Base-by-base conservation (phyloP, 2,888 invertebrate species). In the Standfussiana lucernea region DNA sequence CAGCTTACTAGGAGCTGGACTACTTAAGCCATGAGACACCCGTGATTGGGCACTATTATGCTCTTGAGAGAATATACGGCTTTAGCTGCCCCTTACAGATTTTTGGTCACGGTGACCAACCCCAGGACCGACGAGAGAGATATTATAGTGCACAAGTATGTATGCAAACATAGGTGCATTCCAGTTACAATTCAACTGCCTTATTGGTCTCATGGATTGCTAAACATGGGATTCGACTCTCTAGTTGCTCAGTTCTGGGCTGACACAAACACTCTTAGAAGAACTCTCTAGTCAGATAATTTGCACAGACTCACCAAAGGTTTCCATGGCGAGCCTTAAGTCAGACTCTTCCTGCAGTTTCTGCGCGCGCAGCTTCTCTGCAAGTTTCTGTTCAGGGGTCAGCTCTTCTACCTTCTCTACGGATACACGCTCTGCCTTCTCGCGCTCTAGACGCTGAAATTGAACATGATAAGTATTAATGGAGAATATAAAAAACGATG, bases 331-430 rank as follows among this genome's bases (percentile, higher is more conserved):
- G 87, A 98, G 97, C 91, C 98, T 97, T 74, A 99, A 97, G 93
- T 99, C 99, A 0, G 98, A 98, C 93, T 99, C 99, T 94, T 99
- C 98, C 93, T 98, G 98, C 71, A 98, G 95, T 95, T 98, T 98
- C 93, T 99, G 98, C 85, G 97, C 96, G 69, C 98, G 97, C 74
- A 99, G 94, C 92, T 98, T 98, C 92, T 98, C 98, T 7, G 98
- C 98, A 70, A 97, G 90, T 92, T 97, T 97, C 92, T 99, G 98
- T 95, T 98, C 98, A 0, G 98, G 98, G 18, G 98, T 98, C 92
- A 98, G 92, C 45, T 97, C 97, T 84, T 97, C 98, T 6, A 82
- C 96, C 53, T 97, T 97, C 87, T 97, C 97, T 77, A 96, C 97
- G 42, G 95, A 93, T 79, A 97, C 93, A 79, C 94, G 96, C 88